phyloP scores from a whole-genome alignment of 2,888 invertebrate species.

The Pterostichus madidus region DNA sequence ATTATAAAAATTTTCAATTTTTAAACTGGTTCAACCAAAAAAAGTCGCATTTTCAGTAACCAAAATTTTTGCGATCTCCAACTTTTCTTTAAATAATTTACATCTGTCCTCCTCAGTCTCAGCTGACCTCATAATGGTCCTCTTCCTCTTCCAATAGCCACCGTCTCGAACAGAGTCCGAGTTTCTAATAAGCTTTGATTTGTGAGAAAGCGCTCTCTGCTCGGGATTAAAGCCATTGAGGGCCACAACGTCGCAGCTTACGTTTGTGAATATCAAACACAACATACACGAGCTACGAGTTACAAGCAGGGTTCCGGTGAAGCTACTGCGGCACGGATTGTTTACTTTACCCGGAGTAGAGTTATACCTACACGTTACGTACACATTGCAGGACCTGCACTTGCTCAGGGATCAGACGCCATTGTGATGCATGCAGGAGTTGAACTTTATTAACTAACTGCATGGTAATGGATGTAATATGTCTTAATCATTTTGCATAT shows the following conservation, averaged over 20 bases:
- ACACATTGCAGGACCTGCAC: background rate
- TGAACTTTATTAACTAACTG: too few species aligned
- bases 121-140: too few species aligned
- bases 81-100: too few species aligned
- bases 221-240: constrained; percentile 14
- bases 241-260: background rate
- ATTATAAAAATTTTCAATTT: too few species aligned
- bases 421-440: background rate
- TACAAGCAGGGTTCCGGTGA: background rate
- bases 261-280: constrained; percentile 18
- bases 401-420: background rate
- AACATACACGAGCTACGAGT: background rate
- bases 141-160: too few species aligned
- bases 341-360: background rate
- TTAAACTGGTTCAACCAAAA: too few species aligned
- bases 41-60: too few species aligned
- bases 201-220: background rate
- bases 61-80: too few species aligned
- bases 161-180: background rate
- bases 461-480: background rate
- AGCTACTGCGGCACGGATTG: background rate
- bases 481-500: background rate
- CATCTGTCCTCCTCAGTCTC: too few species aligned
- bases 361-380: background rate
- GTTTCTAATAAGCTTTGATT: constrained; percentile 17